Percentiles rank a stretch among this genome's conserved stretches.
Conservation (phyloP, 2,797 vertebrate genomes). For the Molossus molossus region DNA sequence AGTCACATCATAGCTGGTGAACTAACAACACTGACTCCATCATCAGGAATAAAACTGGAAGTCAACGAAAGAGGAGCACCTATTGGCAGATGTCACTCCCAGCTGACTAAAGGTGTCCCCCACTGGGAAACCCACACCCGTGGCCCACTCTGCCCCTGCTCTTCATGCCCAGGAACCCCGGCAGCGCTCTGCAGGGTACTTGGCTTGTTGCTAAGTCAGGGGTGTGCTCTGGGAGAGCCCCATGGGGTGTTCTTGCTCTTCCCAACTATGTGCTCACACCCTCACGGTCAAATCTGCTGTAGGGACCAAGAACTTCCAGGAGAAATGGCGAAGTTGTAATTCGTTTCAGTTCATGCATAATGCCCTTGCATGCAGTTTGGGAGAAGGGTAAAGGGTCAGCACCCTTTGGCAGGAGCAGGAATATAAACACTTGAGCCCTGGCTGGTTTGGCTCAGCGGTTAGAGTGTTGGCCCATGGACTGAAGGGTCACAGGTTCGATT, state of each 20-base stretch:
- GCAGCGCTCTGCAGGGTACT: background rate
- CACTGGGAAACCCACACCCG: background rate
- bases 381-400: background rate
- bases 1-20: background rate
- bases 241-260: background rate
- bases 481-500: no score
- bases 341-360: background rate
- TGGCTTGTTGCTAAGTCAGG: background rate
- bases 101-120: background rate
- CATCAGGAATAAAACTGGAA: background rate
- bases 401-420: background rate
- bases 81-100: background rate
- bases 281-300: background rate
- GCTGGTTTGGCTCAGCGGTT: no score
- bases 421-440: background rate
- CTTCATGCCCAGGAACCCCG: background rate
- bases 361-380: background rate
- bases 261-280: background rate
- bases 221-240: background rate
- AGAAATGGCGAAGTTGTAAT: background rate
- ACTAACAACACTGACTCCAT: background rate
- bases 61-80: background rate
- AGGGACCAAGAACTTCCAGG: background rate
- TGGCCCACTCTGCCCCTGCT: background rate
- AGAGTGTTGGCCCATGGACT: no score